Evolutionary conservation across 1,140 invertebrate genomes (phyloP), one percentile per base, ranked within the genome.

Genomic region (Laupala kohalensis): DNA sequence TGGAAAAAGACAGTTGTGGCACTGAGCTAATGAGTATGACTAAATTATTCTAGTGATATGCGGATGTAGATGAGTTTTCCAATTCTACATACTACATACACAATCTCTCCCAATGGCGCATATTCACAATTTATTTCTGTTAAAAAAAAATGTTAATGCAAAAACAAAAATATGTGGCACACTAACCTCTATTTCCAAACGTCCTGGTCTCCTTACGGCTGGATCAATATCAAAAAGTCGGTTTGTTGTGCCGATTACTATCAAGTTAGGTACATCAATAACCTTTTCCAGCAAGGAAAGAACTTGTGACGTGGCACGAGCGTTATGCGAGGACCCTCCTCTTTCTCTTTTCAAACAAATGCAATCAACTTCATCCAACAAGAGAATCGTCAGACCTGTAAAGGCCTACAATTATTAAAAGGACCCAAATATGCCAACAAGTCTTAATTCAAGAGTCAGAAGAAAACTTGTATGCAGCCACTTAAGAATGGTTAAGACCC

Each of bases 141-240:
- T 80, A 76, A 0, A 78, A 76, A 6, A 76, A 70, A 63, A 78
- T 78, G 5, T 80, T 81, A 25, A 78, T 80, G 63, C 78, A 81
- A 66, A 83, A 72, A 27, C 81, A 27, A 12, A 6, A 9, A 37
- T n/a, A 28, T 5, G 23, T 68, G 23, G 15, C 25, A 4, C n/a
- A 6, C 27, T n/a, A 27, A 72, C 72, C 72, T 72, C 78, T 25
- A 81, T 72, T 12, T 93, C 91, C 72, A 94, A 84, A 66, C 92
- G 81, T 12, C 72, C 81, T 19, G 78, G 78, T 67, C 80, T 77
- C 69, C 78, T 75, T 6, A 79, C 73, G 3, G 78, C 77, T 23
- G 77, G 73, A 73, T 83, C 77, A 24, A 84, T 26, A 4, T 71
- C 69, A 64, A 80, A 76, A 0, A 79, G 77, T 9, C 76, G 71